Conservation (phyloP, 1,140 invertebrate species). For the Telenomus remus region DNA sequence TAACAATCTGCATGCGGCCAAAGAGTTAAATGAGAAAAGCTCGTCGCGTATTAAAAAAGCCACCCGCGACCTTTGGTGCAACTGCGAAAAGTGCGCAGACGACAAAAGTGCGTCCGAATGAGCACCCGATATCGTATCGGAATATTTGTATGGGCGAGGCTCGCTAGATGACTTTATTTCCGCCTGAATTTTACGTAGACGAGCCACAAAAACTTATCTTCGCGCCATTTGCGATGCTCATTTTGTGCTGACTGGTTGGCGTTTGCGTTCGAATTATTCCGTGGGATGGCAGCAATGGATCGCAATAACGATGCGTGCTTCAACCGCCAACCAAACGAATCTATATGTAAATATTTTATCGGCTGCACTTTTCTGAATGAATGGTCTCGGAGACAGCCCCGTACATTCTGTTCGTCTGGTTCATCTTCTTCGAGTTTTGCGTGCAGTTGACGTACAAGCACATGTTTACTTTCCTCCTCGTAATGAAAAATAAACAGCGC, state of each 20-base stretch:
- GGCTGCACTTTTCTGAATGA: slow-evolving; percentile 51
- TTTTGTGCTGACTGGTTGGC: slow-evolving; percentile 27
- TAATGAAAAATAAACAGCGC: too few relatives aligned
- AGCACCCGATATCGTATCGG: slow-evolving; percentile 33
- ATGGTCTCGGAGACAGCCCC: slow-evolving; percentile 41
- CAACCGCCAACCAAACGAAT: slow-evolving; percentile 61
- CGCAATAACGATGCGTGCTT: slow-evolving; percentile 60
- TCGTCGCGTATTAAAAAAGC: slow-evolving; percentile 42
- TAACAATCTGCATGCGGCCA: slow-evolving; percentile 56
- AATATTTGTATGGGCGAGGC: slow-evolving; percentile 26
- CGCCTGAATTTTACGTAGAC: slow-evolving; percentile 8
- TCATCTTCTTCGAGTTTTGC: slow-evolving; percentile 37
- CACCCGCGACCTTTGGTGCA: not conserved
- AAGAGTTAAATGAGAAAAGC: slow-evolving; percentile 56
- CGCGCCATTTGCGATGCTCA: slow-evolving; percentile 53
- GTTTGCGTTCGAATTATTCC: slow-evolving; percentile 55
- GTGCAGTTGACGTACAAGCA: slow-evolving; percentile 43
- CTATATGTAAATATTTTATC: slow-evolving; percentile 67
- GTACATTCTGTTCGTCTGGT: slow-evolving; percentile 39
- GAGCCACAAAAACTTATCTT: slow-evolving; percentile 59
- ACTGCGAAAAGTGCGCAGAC: not conserved
- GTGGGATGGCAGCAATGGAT: slow-evolving; percentile 57
- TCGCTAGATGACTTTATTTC: slow-evolving; percentile 47
- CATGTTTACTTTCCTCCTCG: slow-evolving; percentile 40
- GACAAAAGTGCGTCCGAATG: slow-evolving; percentile 6